Evolutionary conservation across 2,888 invertebrate genomes (phyloP).

Genomic region (Crioceris asparagi): DNA sequence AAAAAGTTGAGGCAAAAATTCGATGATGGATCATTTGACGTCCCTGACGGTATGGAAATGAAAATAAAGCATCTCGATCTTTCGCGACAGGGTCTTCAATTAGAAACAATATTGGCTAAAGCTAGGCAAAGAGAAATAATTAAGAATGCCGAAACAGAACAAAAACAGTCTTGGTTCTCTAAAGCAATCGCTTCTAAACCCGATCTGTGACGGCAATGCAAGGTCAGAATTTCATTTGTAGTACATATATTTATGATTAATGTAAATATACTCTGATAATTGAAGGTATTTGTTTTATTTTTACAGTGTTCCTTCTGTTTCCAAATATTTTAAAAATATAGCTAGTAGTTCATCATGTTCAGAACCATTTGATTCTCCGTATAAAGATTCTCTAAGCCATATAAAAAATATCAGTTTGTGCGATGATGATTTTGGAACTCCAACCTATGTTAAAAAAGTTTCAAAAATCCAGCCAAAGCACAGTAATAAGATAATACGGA

Average conservation of each 20-base stretch:
- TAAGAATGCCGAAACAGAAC: slow-evolving; percentile 23
- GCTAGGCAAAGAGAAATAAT: slow-evolving; percentile 21
- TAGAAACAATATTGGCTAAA: slow-evolving; percentile 19
- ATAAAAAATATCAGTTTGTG: slow-evolving; percentile 22
- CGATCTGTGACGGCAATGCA: slow-evolving; percentile 18
- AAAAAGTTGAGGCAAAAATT: slow-evolving; percentile 20
- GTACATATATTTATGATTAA: slow-evolving; percentile 10
- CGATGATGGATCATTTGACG: slow-evolving; percentile 24
- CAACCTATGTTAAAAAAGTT: slow-evolving; percentile 19
- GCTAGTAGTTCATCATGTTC: no score
- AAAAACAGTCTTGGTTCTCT: slow-evolving; percentile 20
- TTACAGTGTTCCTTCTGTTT: neutral
- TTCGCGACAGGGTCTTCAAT: slow-evolving; percentile 12
- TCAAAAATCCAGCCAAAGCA: slow-evolving; percentile 18
- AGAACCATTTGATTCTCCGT: slow-evolving; percentile 21
- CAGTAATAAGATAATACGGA: slow-evolving; percentile 13
- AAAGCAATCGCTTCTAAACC: slow-evolving; percentile 20
- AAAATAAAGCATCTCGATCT: slow-evolving; percentile 14
- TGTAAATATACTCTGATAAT: neutral
- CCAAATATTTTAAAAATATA: no score
- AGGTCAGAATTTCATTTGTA: slow-evolving; percentile 7
- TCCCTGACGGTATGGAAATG: slow-evolving; percentile 19
- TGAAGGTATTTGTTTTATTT: neutral
- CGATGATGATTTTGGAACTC: slow-evolving; percentile 30
- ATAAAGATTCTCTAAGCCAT: slow-evolving; percentile 22